phyloP scores from a whole-genome alignment of 2,888 invertebrate species.

The Hyppa rectilinea region DNA sequence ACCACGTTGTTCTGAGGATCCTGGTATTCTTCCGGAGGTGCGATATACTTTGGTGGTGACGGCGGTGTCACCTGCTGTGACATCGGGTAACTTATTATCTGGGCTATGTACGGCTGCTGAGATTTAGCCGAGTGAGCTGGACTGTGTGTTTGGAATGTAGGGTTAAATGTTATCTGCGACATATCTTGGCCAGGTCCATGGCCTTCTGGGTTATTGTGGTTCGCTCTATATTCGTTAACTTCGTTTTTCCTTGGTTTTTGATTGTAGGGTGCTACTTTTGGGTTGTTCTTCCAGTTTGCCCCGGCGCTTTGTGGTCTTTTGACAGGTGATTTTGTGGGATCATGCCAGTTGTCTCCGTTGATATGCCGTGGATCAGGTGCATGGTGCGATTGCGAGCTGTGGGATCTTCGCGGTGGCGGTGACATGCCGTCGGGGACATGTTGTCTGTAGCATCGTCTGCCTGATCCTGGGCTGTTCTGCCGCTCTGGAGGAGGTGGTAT shows the following conservation, averaged over 20 bases:
- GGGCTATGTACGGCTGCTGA: constrained; percentile 88
- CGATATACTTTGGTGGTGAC: constrained; percentile 86
- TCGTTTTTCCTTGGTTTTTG: constrained; percentile 85
- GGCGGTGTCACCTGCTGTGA: constrained; percentile 88
- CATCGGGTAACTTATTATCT: constrained; percentile 87
- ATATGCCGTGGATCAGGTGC: constrained; percentile 79
- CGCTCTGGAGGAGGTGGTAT: constrained; percentile 82
- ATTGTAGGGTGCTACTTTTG: constrained; percentile 85
- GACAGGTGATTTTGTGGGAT: constrained; percentile 84
- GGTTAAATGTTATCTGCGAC: constrained; percentile 88
- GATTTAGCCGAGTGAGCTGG: constrained; percentile 85
- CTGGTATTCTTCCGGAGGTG: constrained; percentile 88
- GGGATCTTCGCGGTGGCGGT: constrained; percentile 83
- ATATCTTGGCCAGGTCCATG: constrained; percentile 79
- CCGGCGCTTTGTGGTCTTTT: constrained; percentile 87
- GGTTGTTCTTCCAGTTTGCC: constrained; percentile 85
- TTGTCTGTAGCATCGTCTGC: constrained; percentile 80
- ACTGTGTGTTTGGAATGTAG: constrained; percentile 90
- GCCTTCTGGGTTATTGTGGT: constrained; percentile 76
- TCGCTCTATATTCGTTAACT: constrained; percentile 77
- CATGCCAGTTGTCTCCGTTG: constrained; percentile 86
- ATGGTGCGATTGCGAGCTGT: constrained; percentile 83
- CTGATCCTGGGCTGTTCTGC: constrained; percentile 82
- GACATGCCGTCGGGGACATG: constrained; percentile 85
- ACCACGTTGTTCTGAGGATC: constrained; percentile 83